phyloP scores from a whole-genome alignment of 2,113 vertebrate genomes.

The Tretioscincus oriximinensis region DNA sequence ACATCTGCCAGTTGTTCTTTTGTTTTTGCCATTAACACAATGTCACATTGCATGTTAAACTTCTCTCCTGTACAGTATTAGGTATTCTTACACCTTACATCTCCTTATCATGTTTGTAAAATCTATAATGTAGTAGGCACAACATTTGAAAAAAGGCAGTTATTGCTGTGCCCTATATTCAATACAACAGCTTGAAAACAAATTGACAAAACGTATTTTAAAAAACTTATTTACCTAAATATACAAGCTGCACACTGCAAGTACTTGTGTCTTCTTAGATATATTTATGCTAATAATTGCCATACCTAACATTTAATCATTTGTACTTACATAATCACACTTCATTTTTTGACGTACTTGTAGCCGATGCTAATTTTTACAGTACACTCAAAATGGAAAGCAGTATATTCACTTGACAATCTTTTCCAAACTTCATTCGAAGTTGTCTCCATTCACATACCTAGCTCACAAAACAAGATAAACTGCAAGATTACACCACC shows the following conservation, averaged over 20 bases:
- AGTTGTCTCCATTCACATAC: constrained; percentile 23
- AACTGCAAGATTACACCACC: constrained; percentile 42
- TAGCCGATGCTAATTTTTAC: not conserved
- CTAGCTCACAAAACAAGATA: constrained; percentile 26
- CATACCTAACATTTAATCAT: not conserved
- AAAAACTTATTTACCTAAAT: not conserved
- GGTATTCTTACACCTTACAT: not conserved
- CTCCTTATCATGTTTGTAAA: not conserved
- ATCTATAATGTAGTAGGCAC: no score
- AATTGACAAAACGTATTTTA: not conserved
- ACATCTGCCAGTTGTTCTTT: not conserved
- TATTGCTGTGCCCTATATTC: not conserved
- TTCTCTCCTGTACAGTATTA: not conserved
- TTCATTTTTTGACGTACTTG: constrained; percentile 20
- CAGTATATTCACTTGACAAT: constrained; percentile 11
- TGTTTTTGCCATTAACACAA: not conserved
- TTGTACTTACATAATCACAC: constrained; percentile 44
- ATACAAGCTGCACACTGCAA: not conserved
- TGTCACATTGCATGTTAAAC: not conserved
- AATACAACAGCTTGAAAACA: not conserved
- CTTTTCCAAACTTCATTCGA: constrained; percentile 22
- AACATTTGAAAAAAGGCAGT: not conserved
- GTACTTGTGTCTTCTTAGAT: no score
- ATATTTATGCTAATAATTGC: not conserved
- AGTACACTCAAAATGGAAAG: constrained; percentile 30